phyloP scores from a whole-genome alignment of 2,113 vertebrate genomes.

The Regulus satrapa region DNA sequence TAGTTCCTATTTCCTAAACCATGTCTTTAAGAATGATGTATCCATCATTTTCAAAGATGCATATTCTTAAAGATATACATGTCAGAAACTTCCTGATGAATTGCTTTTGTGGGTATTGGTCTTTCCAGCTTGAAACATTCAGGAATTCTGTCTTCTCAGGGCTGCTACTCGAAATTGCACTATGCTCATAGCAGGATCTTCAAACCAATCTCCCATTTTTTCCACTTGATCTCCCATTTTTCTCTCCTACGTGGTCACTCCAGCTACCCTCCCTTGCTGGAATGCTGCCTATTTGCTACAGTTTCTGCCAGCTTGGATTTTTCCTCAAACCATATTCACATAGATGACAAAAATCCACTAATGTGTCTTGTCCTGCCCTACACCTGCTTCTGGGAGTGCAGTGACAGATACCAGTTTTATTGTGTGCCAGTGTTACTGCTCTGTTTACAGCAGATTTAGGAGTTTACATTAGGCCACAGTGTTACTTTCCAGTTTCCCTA shows the following conservation, averaged over 20 bases:
- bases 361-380: neutral
- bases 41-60: too few relatives aligned
- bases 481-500: conserved; percentile 62
- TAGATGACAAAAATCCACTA: neutral
- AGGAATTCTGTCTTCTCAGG: conserved; percentile 29
- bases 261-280: neutral
- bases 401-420: conserved; percentile 2
- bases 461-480: conserved; percentile 58
- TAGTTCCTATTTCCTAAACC: neutral
- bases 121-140: neutral
- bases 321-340: neutral
- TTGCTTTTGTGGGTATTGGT: neutral
- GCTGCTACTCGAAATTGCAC: neutral
- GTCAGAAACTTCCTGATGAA: neutral
- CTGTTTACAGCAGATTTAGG: conserved; percentile 59
- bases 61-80: neutral
- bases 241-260: neutral
- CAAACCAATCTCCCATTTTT: too few relatives aligned
- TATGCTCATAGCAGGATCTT: fast-evolving
- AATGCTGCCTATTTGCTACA: neutral
- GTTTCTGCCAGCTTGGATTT: neutral
- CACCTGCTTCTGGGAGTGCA: neutral
- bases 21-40: neutral
- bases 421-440: neutral
- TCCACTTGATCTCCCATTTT: neutral